These are phyloP conservation scores for Echinometra lucunter DNA, from an alignment of 53 echinoderm and acorn worm species.

Conservation along the genomic window DNA sequence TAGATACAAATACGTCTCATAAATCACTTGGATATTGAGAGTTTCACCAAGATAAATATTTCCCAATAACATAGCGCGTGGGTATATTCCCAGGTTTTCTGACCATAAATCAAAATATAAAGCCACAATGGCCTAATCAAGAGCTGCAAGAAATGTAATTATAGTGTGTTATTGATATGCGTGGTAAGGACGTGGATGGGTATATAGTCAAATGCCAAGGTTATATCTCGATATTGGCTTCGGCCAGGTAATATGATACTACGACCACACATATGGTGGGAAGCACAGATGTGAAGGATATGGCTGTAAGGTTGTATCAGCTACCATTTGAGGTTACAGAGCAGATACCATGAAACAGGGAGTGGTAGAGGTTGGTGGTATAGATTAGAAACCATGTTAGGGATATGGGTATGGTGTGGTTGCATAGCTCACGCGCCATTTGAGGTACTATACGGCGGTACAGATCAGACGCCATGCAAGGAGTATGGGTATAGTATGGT, in stretches of 20 bases:
- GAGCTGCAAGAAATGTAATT: slow-evolving; percentile 11
- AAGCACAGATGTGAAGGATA: background rate
- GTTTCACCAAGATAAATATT: background rate
- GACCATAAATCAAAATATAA: slow-evolving; percentile 28
- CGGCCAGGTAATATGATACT: background rate
- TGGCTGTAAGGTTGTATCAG: background rate
- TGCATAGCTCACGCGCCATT: background rate
- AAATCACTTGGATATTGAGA: background rate
- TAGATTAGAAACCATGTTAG: background rate
- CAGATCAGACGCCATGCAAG: background rate
- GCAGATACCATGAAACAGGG: background rate
- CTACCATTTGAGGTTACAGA: background rate
- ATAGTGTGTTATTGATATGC: slow-evolving; percentile 29
- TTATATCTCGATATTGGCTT: slow-evolving; percentile 10
- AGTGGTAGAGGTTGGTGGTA: background rate
- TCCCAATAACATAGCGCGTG: background rate
- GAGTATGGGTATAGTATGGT: background rate
- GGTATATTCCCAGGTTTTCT: background rate
- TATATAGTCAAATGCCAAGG: slow-evolving; percentile 12
- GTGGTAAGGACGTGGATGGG: background rate
- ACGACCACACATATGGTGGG: background rate
- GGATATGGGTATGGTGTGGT: background rate
- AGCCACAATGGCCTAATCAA: slow-evolving; percentile 6
- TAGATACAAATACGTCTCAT: too few relatives aligned
- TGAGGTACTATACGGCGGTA: background rate